phyloP scores from a whole-genome alignment of 2,797 vertebrate species.

The Sarcoramphus papa region DNA sequence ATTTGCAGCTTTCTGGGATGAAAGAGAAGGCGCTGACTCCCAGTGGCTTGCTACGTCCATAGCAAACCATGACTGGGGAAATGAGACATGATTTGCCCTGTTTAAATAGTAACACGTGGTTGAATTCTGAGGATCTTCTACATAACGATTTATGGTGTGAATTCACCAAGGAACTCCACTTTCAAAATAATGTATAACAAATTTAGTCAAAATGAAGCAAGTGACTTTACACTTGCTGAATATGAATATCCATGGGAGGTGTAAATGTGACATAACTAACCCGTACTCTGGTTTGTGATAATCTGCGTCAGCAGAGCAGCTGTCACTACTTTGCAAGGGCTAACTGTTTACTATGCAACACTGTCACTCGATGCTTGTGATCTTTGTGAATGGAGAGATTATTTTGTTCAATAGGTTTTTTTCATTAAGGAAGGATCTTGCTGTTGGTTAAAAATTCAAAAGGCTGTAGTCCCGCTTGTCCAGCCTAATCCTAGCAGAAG shows the following conservation, averaged over 20 bases:
- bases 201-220: neutral
- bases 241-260: neutral
- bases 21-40: neutral
- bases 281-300: neutral
- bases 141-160: neutral
- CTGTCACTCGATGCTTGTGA: neutral
- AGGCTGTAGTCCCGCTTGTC: neutral
- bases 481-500: neutral
- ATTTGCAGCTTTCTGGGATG: neutral
- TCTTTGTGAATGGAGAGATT: neutral
- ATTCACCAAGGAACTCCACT: neutral
- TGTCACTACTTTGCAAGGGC: neutral
- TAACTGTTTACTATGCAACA: neutral
- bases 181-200: neutral
- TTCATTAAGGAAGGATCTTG: neutral
- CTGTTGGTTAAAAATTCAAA: neutral
- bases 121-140: neutral
- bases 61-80: neutral
- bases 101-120: neutral
- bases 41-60: neutral
- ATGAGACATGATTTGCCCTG: neutral
- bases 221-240: neutral
- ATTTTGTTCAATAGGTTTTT: neutral
- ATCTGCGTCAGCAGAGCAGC: neutral
- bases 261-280: neutral